phyloP scores from a whole-genome alignment of 1,140 invertebrate species.

The Forficula auricularia region DNA sequence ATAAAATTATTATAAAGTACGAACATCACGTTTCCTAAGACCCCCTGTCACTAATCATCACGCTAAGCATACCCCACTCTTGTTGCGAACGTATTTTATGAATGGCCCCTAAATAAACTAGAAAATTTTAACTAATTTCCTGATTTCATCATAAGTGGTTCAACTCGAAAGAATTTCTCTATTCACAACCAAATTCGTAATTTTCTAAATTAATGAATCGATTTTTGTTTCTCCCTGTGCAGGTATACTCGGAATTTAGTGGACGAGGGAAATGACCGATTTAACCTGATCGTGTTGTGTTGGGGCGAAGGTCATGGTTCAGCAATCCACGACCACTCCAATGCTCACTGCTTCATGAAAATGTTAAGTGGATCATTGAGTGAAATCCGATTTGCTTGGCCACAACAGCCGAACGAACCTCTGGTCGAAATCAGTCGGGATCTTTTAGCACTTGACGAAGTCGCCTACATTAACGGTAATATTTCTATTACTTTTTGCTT shows the following conservation, averaged over 20 bases:
- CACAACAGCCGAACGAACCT: slow-evolving; percentile 17
- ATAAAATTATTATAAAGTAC: too few relatives aligned
- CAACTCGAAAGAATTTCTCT: too few relatives aligned
- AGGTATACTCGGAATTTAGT: slow-evolving; percentile 90
- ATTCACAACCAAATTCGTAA: too few relatives aligned
- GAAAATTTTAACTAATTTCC: too few relatives aligned
- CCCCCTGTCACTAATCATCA: too few relatives aligned
- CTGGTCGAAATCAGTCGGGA: slow-evolving; percentile 42
- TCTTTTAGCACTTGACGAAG: slow-evolving; percentile 49
- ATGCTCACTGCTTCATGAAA: slow-evolving; percentile 97
- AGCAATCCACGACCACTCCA: slow-evolving; percentile 88
- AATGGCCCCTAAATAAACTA: too few relatives aligned
- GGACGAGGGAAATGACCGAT: slow-evolving; percentile 88
- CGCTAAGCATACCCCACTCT: too few relatives aligned
- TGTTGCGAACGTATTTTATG: too few relatives aligned
- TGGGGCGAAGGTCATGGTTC: slow-evolving; percentile 93
- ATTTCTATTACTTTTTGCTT: slow-evolving; percentile 7
- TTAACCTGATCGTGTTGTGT: slow-evolving; percentile 92
- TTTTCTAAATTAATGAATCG: neutral
- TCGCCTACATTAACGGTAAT: slow-evolving; percentile 92
- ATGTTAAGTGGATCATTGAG: slow-evolving; percentile 50
- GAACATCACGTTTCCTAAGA: too few relatives aligned
- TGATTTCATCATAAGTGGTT: too few relatives aligned
- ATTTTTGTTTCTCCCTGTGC: slow-evolving; percentile 11
- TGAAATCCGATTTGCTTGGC: slow-evolving; percentile 57